Evolutionary conservation across 2,888 invertebrate genomes (phyloP), one percentile per base, ranked within the genome.

Genomic region (Polydrusus pterygomalis): DNA sequence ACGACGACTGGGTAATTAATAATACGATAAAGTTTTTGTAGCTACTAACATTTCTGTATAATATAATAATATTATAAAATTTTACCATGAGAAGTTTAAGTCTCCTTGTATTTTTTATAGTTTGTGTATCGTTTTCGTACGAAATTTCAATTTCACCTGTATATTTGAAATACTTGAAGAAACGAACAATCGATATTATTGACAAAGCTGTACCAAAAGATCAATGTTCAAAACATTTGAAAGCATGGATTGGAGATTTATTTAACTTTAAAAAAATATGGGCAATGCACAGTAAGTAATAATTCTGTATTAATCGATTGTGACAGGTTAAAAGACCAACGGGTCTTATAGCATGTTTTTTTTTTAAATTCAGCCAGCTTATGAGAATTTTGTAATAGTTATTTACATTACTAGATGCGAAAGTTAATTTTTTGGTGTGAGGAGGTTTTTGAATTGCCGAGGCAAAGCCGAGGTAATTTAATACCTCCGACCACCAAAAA

Each of bases 231-330:
- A 74, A 65, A 20, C 80, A 82, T 70, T 70, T 82, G 45, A 80
- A 80, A 67, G 58, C 20, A 20, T 56, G 80, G 11, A 20, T 81
- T 9, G 70, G 65, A 17, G 81, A 82, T 70, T 25, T 79, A 8
- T 43, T 79, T 11, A 74, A 69, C 2, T 51, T 56, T 10, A 76
- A 78, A 64, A 79, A 79, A 51, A 69, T 70, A 73, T 82, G 81
- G 81, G 81, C 81, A 15, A n/a, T 81, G 5, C 64, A 79, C 75
- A 82, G 82, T 82, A 79, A 80, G 82, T 25, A 54, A 25, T 25
- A 54, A n/a, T 17, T 8, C 2, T 47, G 5, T 17, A 17, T 7
- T 8, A 17, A 47, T 34, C 8, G 34, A 34, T 1, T 7, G 34
- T 34, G 1, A 8, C 6, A 25, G 25, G 25, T 1, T 25, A 5